Evolutionary conservation across 2,113 vertebrate species (phyloP), one percentile per base, ranked within the genome.

Genomic region (Osmerus mordax): DNA sequence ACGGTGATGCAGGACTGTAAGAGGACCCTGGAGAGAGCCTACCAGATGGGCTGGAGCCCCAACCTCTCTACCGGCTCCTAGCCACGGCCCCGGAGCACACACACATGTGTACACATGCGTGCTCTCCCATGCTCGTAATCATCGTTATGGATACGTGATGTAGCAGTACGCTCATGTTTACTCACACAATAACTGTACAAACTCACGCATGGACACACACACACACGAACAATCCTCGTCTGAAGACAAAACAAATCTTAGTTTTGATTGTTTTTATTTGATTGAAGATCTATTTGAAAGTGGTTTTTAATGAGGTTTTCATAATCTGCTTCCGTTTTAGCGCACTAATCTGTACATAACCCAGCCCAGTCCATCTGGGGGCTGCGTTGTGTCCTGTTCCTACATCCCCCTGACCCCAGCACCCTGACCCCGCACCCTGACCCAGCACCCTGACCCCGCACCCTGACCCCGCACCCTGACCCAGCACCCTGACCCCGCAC

Each of bases 1-100:
- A 99, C 97, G 0, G 96, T 99, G 82, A 96, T 99, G 83, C 97
- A 99, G 86, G 97, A 99, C 85, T 99, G 97, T 94, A 99, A 99
- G 94, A 94, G 96, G 81, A 99, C 97, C 25, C 83, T 99, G 92
- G 97, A 98, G 90, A 92, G 96, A 82, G 96, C 97, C 85, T 99
- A 99, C 83, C 97, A 99, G 87, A 97, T 99, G 97, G 97, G 97
- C 85, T 99, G 97, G 97, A 97, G 94, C 88, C 97, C 97, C 82
- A 98, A 90, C 75, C 93, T 94, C 72, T 95, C 97, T 13, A 92
- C 93, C 47, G 89, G 94, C 56, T 96, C 94, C 84, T 98, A 96
- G 94, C 83, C 36, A 21, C 85, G 69, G 76, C 51, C 75, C 75
- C 71, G 70, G 68, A 75, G 5, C 16, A 23, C 9, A 32, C 29